These are phyloP conservation scores for Galagoides demidoff DNA, from an alignment of 2,797 vertebrate genomes.

Conservation along the genomic window DNA sequence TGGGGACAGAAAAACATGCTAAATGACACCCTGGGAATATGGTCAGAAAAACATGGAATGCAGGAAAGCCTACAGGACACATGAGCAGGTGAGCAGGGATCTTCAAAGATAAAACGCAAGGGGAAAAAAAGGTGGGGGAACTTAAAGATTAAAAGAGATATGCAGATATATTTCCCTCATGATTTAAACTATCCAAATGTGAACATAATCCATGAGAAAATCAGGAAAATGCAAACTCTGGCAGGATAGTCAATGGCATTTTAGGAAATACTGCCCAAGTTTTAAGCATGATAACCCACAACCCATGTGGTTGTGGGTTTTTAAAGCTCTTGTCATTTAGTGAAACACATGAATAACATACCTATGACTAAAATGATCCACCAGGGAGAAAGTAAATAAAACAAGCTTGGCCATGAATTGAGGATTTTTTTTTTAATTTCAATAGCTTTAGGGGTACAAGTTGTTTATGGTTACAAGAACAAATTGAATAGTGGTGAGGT, in stretches of 20 bases:
- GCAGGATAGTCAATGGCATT: background rate
- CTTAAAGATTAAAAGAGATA: background rate
- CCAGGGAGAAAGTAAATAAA: background rate
- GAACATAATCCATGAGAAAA: slow-evolving; percentile 18
- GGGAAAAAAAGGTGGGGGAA: background rate
- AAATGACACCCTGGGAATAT: background rate
- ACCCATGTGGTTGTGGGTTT: background rate
- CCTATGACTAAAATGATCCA: background rate
- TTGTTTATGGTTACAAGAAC: background rate
- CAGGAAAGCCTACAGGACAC: background rate
- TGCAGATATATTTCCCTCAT: background rate
- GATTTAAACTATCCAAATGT: background rate
- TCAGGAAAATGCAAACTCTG: background rate
- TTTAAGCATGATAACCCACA: background rate
- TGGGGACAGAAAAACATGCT: background rate
- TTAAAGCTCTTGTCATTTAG: background rate
- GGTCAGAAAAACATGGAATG: background rate
- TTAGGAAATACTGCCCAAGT: background rate
- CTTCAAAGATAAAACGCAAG: background rate
- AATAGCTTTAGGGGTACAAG: background rate
- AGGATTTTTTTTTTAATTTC: background rate
- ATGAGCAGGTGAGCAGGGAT: background rate
- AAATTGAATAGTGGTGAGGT: background rate
- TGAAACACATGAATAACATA: background rate
- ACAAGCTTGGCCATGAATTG: background rate